Percentiles rank a stretch among this genome's conserved stretches.
Evolutionary conservation across 1,140 invertebrate genomes (phyloP).

Genomic region (Zaprionus africanus): DNA sequence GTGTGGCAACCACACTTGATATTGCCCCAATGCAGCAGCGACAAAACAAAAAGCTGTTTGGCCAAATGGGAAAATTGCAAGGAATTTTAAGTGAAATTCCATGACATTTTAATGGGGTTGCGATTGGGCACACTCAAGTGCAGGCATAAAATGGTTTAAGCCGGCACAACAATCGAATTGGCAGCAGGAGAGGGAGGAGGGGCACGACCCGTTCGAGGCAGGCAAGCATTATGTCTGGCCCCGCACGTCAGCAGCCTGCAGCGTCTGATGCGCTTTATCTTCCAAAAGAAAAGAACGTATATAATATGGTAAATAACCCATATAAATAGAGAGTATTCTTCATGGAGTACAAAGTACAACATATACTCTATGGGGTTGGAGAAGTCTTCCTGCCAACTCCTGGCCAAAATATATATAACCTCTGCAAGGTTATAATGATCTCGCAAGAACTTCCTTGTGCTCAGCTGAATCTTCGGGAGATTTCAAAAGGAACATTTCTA

Average conservation of each 20-base stretch:
- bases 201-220: neutral
- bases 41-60: constrained; percentile 61
- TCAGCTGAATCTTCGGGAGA: neutral
- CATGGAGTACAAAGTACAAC: neutral
- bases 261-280: constrained; percentile 24
- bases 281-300: neutral
- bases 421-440: no score
- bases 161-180: neutral
- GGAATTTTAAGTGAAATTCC: constrained; percentile 79
- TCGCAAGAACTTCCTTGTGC: no score
- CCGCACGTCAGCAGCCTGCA: constrained; percentile 16
- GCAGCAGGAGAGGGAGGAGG: neutral
- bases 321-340: no score
- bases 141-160: constrained; percentile 22
- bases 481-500: neutral
- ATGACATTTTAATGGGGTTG: constrained; percentile 79
- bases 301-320: neutral
- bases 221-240: neutral
- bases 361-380: no score
- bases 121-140: constrained; percentile 37
- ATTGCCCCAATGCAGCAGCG: constrained; percentile 22
- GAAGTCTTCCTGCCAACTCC: no score
- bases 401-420: no score
- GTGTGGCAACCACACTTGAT: constrained; percentile 16
- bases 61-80: constrained; percentile 49